Percentiles rank a stretch among this genome's conserved stretches.
Evolutionary conservation across 2,113 vertebrate species (phyloP).

Genomic region (Ptychochromis oligacanthus): DNA sequence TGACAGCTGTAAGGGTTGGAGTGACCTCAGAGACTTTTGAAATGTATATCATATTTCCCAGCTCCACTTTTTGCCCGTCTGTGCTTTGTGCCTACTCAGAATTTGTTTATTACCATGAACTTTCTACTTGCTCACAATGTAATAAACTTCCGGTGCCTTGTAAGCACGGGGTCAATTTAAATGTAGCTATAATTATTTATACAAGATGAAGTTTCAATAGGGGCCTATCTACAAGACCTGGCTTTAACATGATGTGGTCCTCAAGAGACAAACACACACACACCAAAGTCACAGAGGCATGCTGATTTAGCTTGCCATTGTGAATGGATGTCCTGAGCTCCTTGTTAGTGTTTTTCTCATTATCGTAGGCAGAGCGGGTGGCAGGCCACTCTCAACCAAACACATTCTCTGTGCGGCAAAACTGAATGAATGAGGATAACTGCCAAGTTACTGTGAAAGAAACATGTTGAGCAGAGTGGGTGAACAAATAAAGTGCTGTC

Average conservation of each 20-base stretch:
- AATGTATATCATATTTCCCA: no score
- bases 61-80: no score
- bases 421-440: conserved; percentile 27
- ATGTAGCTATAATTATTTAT: conserved; percentile 20
- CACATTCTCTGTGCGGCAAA: conserved; percentile 7
- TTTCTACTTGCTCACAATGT: not conserved
- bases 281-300: conserved; percentile 60
- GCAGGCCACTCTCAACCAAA: conserved; percentile 39
- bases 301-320: conserved; percentile 50
- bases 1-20: not conserved
- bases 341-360: conserved; percentile 35
- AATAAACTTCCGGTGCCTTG: not conserved
- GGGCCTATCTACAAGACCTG: not conserved
- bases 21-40: not conserved
- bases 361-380: conserved; percentile 23
- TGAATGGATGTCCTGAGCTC: conserved; percentile 25
- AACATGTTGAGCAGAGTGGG: not conserved
- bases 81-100: not conserved
- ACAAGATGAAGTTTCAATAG: conserved; percentile 25
- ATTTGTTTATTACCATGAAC: not conserved
- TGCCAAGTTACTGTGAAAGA: conserved; percentile 19
- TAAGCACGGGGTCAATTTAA: conserved; percentile 23
- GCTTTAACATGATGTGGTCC: conserved; percentile 17
- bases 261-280: not conserved
- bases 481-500: not conserved